phyloP scores from a whole-genome alignment of 2,888 invertebrate genomes.

The Polyploca ridens region DNA sequence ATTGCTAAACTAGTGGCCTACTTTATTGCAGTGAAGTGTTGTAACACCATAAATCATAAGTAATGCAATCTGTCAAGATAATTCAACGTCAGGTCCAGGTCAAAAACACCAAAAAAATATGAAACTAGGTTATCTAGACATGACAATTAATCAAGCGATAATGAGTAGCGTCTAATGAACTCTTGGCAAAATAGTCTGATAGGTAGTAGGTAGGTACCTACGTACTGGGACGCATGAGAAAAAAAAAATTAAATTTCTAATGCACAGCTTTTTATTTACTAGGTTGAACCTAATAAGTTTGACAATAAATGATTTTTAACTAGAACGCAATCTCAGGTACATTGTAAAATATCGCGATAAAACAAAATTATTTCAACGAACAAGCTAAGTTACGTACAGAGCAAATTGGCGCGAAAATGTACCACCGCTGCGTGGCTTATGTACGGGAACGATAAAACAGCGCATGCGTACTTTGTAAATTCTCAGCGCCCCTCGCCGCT shows the following conservation, averaged over 20 bases:
- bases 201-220: not conserved
- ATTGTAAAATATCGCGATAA: conserved; percentile 39
- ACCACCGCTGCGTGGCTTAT: conserved; percentile 33
- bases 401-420: conserved; percentile 68
- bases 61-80: conserved; percentile 59
- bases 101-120: conserved; percentile 53
- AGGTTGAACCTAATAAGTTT: conserved; percentile 18
- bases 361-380: conserved; percentile 32
- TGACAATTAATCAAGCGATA: conserved; percentile 21
- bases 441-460: conserved; percentile 48
- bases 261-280: too few species aligned
- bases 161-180: conserved; percentile 13
- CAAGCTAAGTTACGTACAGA: conserved; percentile 24
- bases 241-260: not conserved
- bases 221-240: not conserved
- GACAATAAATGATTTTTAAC: conserved; percentile 48
- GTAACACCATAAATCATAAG: conserved; percentile 52
- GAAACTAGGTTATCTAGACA: conserved; percentile 48
- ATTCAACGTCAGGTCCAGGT: conserved; percentile 55
- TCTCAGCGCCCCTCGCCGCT: conserved; percentile 48
- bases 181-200: not conserved
- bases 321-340: conserved; percentile 30
- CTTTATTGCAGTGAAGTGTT: conserved; percentile 48
- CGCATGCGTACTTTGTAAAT: conserved; percentile 47
- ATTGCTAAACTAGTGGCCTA: conserved; percentile 56